phyloP scores from a whole-genome alignment of 2,888 invertebrate genomes.

The Hemaris fuciformis region DNA sequence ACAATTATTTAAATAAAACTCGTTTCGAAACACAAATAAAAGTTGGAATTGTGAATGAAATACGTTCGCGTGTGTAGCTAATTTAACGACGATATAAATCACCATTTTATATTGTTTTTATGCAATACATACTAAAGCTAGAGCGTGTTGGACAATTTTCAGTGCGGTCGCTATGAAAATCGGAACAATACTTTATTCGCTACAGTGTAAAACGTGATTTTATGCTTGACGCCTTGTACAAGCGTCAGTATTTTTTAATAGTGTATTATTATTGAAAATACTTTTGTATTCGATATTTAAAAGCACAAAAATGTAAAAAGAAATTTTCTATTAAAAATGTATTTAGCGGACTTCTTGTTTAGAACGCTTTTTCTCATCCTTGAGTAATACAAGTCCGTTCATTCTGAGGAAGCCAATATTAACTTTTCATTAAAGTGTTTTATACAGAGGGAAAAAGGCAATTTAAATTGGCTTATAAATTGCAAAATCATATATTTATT shows the following conservation, averaged over 20 bases:
- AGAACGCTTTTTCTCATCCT: no score
- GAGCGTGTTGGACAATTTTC: slow-evolving; percentile 8
- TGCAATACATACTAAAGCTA: slow-evolving; percentile 6
- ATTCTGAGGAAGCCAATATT: no score
- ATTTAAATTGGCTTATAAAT: no score
- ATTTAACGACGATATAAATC: slow-evolving; percentile 27
- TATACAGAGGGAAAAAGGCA: no score
- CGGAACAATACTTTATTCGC: slow-evolving; percentile 5
- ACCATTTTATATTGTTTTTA: slow-evolving; percentile 22
- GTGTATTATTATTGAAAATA: neutral
- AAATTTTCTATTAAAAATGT: neutral
- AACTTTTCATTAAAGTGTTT: no score
- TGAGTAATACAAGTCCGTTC: no score
- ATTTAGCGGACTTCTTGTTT: no score
- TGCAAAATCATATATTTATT: no score
- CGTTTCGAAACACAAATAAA: slow-evolving; percentile 22
- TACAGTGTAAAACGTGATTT: neutral
- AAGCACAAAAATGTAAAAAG: neutral
- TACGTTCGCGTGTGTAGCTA: slow-evolving; percentile 20
- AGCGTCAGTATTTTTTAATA: neutral
- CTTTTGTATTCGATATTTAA: neutral
- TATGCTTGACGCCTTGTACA: neutral
- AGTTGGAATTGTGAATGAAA: slow-evolving; percentile 24
- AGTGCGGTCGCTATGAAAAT: neutral
- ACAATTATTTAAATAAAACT: slow-evolving; percentile 29